A percentile compares a stretch with the other conserved stretches of the same genome.
These are phyloP conservation scores for Ramazzottius varieornatus DNA, from an alignment of 2,888 invertebrate genomes.

Conservation along the genomic window DNA sequence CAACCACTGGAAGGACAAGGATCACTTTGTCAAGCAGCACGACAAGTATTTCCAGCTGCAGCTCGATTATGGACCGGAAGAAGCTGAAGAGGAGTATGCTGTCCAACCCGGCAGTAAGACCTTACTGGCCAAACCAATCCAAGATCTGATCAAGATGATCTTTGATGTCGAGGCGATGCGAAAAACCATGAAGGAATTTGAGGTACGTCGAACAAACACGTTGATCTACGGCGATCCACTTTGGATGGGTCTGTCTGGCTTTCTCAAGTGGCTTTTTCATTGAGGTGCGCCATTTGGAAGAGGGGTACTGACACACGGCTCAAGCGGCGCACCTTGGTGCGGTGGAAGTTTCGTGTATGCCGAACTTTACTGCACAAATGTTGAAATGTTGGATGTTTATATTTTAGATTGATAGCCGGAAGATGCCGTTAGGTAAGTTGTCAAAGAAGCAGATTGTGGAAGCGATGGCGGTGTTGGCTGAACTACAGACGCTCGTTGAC, in stretches of 20 bases:
- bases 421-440: constrained; percentile 91
- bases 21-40: constrained; percentile 41
- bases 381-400: too few species aligned
- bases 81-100: constrained; percentile 6
- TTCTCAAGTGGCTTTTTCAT: too few species aligned
- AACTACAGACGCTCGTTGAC: constrained; percentile 17
- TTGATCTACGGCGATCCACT: too few species aligned
- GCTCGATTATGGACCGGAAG: constrained; percentile 43
- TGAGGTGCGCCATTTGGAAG: too few species aligned
- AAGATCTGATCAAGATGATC: constrained; percentile 52
- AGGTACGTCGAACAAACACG: constrained; percentile 31
- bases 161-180: constrained; percentile 82
- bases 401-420: constrained; percentile 64
- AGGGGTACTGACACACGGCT: too few species aligned
- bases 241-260: too few species aligned
- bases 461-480: constrained; percentile 48
- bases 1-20: constrained; percentile 42
- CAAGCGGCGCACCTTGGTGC: too few species aligned
- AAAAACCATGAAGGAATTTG: constrained; percentile 67
- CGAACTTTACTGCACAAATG: too few species aligned
- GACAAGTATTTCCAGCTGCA: constrained; percentile 58
- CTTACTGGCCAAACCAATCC: constrained; percentile 43
- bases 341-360: too few species aligned
- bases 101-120: constrained; percentile 27
- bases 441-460: constrained; percentile 62